These are phyloP conservation scores for Zeugodacus cucurbitae DNA, from an alignment of 1,140 invertebrate species.

Conservation along the genomic window DNA sequence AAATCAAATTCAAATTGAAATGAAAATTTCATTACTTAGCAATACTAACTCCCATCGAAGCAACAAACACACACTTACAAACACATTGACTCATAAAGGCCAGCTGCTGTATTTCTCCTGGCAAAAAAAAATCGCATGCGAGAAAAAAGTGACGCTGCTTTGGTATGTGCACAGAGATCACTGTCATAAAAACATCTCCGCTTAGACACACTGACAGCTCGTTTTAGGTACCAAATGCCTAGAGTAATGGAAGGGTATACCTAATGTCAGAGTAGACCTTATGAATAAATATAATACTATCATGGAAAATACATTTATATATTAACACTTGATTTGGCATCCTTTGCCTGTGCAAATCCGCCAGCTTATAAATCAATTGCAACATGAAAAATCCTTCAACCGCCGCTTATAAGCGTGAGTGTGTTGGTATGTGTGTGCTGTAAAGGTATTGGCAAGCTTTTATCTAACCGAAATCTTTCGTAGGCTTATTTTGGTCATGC, in stretches of 20 bases:
- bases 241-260: not conserved
- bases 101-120: not conserved
- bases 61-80: not conserved
- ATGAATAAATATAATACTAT: no score
- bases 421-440: not conserved
- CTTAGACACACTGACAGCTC: not conserved
- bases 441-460: not conserved
- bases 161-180: not conserved
- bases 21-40: conserved; percentile 18
- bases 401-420: not conserved
- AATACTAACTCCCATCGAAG: not conserved
- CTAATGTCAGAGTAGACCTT: not conserved
- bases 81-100: not conserved
- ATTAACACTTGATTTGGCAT: not conserved
- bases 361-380: conserved; percentile 2
- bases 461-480: not conserved
- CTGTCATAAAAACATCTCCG: not conserved
- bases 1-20: conserved; percentile 1
- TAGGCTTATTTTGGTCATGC: not conserved
- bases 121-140: not conserved
- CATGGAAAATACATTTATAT: no score
- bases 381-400: not conserved
- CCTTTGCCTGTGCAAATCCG: not conserved
- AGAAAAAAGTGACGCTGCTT: not conserved
- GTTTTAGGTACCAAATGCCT: not conserved